phyloP scores from a whole-genome alignment of 2,888 invertebrate species.

The Acanthoscelides obtectus region DNA sequence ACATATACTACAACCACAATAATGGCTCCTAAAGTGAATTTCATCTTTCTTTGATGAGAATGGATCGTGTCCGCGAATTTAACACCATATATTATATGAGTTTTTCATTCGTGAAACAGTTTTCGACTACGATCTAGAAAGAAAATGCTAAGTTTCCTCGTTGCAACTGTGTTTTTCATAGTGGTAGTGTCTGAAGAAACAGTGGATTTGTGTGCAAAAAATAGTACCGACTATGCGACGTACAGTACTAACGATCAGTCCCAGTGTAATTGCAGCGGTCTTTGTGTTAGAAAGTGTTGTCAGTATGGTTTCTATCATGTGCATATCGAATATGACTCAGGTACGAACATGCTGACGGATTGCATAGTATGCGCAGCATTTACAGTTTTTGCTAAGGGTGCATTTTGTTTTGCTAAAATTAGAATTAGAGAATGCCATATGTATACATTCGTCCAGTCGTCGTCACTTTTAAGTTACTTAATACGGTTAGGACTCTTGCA shows the following conservation, averaged over 20 bases:
- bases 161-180: background rate
- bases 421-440: too few species aligned
- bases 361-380: background rate
- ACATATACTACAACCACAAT: background rate
- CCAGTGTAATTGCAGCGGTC: conserved; percentile 19
- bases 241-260: conserved; percentile 13
- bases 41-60: background rate
- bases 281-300: conserved; percentile 28
- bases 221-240: conserved; percentile 3
- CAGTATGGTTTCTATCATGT: conserved; percentile 20
- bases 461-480: too few species aligned
- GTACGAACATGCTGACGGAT: background rate
- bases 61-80: background rate
- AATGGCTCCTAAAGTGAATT: background rate
- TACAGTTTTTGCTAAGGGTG: too few species aligned
- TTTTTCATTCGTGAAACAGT: background rate
- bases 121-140: background rate
- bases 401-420: too few species aligned
- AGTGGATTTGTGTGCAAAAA: background rate
- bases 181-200: conserved; percentile 6
- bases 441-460: too few species aligned
- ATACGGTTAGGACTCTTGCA: too few species aligned
- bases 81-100: background rate
- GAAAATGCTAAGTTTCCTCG: background rate
- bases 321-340: conserved; percentile 9